These are phyloP conservation scores for Apamea crenata DNA, from an alignment of 2,888 invertebrate genomes.

Conservation along the genomic window DNA sequence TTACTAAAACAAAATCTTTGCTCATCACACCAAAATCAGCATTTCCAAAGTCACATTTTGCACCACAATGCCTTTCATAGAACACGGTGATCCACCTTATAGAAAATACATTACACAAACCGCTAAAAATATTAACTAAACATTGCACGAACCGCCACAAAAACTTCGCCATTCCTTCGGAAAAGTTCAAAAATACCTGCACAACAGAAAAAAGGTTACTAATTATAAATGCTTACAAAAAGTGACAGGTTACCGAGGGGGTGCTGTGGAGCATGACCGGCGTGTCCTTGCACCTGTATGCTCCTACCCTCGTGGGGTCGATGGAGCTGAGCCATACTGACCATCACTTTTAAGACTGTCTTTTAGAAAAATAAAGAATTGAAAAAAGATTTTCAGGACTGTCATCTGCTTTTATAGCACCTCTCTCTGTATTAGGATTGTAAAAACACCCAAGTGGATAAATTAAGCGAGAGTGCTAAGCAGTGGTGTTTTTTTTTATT, in stretches of 20 bases:
- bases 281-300: conserved; percentile 67
- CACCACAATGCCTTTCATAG: neutral
- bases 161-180: conserved; percentile 9
- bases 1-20: neutral
- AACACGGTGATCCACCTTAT: too few species aligned
- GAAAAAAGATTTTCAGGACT: neutral
- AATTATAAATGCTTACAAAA: conserved; percentile 67
- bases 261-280: conserved; percentile 73
- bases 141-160: neutral
- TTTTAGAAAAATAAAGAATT: neutral
- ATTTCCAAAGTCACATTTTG: neutral
- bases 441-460: neutral
- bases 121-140: neutral
- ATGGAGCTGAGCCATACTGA: neutral
- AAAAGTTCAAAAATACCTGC: conserved; percentile 27
- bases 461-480: neutral
- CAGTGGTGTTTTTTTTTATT: neutral
- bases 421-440: neutral
- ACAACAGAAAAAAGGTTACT: conserved; percentile 45
- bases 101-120: conserved; percentile 1
- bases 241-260: conserved; percentile 67
- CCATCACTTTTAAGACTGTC: conserved; percentile 2
- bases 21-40: neutral
- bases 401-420: neutral
- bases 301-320: conserved; percentile 25